Evolutionary conservation across 1,140 invertebrate species (phyloP), one percentile per base, ranked within the genome.

Genomic region (Brachionus sp.): DNA sequence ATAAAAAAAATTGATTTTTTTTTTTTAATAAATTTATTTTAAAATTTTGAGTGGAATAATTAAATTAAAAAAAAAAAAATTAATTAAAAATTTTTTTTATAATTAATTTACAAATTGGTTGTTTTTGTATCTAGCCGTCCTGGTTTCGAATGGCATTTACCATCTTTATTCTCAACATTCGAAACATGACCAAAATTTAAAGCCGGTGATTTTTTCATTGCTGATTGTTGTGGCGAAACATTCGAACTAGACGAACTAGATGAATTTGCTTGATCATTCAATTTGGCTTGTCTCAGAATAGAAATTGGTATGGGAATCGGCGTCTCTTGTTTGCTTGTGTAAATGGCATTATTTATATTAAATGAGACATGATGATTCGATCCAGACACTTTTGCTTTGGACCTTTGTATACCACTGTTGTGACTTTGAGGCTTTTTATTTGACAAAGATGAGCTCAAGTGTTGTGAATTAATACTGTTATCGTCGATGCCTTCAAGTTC

Each of bases 341-440:
- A 80, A 66, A 80, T 80, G 0, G 77, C 77, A 66, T 80, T 80
- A 44, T 80, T 80, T 25, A 80, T 80, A 23, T 80, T 80, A 42
- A 80, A 80, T 7, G 77, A 80, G 12, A 80, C 77, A 66, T 80
- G 77, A 37, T 80, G 37, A 50, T 80, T 80, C 5, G 77, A 62
- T 13, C 39, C 57, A 23, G 33, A 3, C 23, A 25, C 7, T 62
- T 80, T 80, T 16, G 50, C 33, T 35, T 62, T 78, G 2, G n/a
- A 12, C 35, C 62, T 57, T 66, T 80, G 77, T 25, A 62, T 66
- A 29, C 77, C 37, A 66, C 57, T 57, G 1, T 13, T 33, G 2
- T 3, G 16, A 57, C 33, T 80, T 62, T 0, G 6, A 5, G 53
- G 23, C 10, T 29, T 78, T 4, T 33, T 78, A 12, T 23, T n/a